Evolutionary conservation across 2,113 vertebrate genomes (phyloP), one percentile per base, ranked within the genome.

Genomic region (Mirounga angustirostris): DNA sequence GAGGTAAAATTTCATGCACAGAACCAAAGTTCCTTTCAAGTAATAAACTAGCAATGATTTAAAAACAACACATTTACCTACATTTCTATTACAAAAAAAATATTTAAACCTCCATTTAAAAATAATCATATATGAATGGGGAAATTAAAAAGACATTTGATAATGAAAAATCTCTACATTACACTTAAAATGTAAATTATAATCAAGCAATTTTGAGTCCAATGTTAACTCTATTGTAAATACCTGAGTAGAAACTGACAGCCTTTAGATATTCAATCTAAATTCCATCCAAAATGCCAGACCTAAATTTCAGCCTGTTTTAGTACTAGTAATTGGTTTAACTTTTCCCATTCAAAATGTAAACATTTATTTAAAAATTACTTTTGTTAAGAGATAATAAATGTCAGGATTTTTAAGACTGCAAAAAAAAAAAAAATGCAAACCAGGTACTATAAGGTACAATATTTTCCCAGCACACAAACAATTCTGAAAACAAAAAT

Each of bases 331-430:
- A 71, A 84, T 1, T 52, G 10, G n/a, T 82, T 88, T 21, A 76
- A 90, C 21, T 82, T 91, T 46, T 50, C 40, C 50, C 56, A 87
- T 65, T 95, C 22, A 83, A 58, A 96, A 73, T 50, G 52, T 93
- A 61, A 97, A 89, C 54, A 95, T 82, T 78, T 50, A 58, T 56
- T 67, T 88, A 81, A 98, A 92, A 94, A 82, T 78, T 76, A 89
- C 30, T 83, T 93, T 80, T 85, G 30, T 71, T 91, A 76, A 56
- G 28, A 80, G n/a, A 93, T 26, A 89, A 78, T 65, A 86, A 93
- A 91, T 30, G 43, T 59, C 26, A 96, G 78, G 15, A n/a, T 46
- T 86, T 88, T 74, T 86, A 84, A 81, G 74, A 93, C 11, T 33
- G n/a, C 4, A 79, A 12, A 63, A 63, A 43, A 28, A 28, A 71